Evolutionary conservation across 2,888 invertebrate species (phyloP), one percentile per base, ranked within the genome.

Genomic region (Rotaria socialis): DNA sequence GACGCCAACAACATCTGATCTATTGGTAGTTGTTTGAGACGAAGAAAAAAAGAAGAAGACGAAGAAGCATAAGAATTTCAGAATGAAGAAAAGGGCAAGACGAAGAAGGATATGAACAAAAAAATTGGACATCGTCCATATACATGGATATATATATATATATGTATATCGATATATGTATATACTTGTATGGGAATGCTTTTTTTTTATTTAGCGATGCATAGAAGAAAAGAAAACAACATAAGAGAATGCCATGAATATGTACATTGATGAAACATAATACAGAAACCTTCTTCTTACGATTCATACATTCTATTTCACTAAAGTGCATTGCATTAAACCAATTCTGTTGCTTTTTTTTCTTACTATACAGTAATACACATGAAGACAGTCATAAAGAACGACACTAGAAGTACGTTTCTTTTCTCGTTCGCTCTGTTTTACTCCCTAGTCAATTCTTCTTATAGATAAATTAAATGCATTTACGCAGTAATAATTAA

Each of bases 1-100:
- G 67, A 67, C 67, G 67, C 67, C 67, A 67, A 67, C 67, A 67
- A 67, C 67, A 67, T 67, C 67, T 67, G 67, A 16, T 35, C 67
- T 67, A 67, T 67, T 67, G 35, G 35, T 27, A 16, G 67, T 16
- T 67, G 35, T 67, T 67, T 67, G 67, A 67, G 67, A 67, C 5
- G 67, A 60, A 60, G 14, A 60, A 67, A 41, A 67, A 67, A 67
- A 67, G 16, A 67, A 67, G 16, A 67, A 67, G 8, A 50, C 50
- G 50, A 50, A 50, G 41, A 67, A 67, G 67, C 35, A 35, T 35
- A 67, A 67, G 67, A 35, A 67, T 67, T 67, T 35, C 67, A 67
- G 35, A 35, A 35, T 67, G 67, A 67, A 35, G 67, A 35, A 27
- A 67, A 67, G 67, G 67, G 35, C 35, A 67, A 19, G 27, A 67